phyloP scores from a whole-genome alignment of 2,113 vertebrate genomes.

The Caretta caretta region DNA sequence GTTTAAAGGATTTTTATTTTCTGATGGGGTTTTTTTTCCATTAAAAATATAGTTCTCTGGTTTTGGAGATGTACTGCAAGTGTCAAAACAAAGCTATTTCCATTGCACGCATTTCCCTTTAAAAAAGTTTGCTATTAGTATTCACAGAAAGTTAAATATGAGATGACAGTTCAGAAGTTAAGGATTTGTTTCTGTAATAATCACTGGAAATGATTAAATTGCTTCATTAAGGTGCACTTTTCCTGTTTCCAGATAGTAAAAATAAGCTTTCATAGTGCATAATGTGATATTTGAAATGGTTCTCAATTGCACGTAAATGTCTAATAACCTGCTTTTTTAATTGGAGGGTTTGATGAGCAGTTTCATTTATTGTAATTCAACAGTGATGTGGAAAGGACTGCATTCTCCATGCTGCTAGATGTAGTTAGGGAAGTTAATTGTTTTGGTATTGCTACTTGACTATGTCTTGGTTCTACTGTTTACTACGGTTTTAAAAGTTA shows the following conservation, averaged over 20 bases:
- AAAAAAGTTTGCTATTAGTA: constrained; percentile 81
- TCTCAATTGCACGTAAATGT: constrained; percentile 80
- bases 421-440: constrained; percentile 79
- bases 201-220: constrained; percentile 87
- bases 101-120: constrained; percentile 79
- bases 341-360: constrained; percentile 77
- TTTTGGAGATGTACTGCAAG: constrained; percentile 82
- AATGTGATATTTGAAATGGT: constrained; percentile 83
- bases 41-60: constrained; percentile 54
- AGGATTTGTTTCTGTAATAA: constrained; percentile 83
- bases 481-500: constrained; percentile 65
- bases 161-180: constrained; percentile 76
- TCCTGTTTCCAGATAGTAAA: constrained; percentile 81
- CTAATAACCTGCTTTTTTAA: constrained; percentile 79
- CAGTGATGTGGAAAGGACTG: constrained; percentile 82
- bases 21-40: constrained; percentile 46
- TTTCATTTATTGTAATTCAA: constrained; percentile 78
- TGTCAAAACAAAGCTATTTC: constrained; percentile 81
- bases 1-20: constrained; percentile 60
- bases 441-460: constrained; percentile 81
- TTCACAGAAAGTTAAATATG: constrained; percentile 78
- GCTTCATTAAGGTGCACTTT: constrained; percentile 83
- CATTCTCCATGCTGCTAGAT: constrained; percentile 80
- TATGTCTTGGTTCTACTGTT: constrained; percentile 71
- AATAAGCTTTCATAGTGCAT: constrained; percentile 83